Base-by-base conservation (phyloP, 2,797 vertebrate genomes). In the Crenuchus spilurus region DNA sequence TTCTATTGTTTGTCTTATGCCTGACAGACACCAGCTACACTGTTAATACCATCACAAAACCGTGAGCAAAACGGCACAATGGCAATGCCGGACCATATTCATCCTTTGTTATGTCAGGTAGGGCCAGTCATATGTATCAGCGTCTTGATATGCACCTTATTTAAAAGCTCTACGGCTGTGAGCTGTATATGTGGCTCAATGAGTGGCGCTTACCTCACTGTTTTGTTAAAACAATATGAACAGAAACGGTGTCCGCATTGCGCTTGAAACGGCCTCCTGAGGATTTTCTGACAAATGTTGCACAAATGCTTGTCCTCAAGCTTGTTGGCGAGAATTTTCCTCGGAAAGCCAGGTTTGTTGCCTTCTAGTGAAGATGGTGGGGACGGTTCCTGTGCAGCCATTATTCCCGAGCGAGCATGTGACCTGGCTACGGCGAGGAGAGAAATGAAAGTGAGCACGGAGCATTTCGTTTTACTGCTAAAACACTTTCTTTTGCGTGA, bases 191-290 rank as follows among this genome's bases (percentile, higher is more conserved):
- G 79, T n/a, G 9, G 42, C 39, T 61, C 37, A 4, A 14, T 33
- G 60, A 68, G 63, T 54, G 68, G 48, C 60, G 84, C 92, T 91
- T 88, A 99, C 97, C 97, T 97, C 82, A 98, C 94, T 10, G 94
- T 94, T 84, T 91, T 94, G 87, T 92, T 93, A 78, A 98, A 93
- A 68, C 97, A 99, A 80, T 89, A 95, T 1, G 92, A 95, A 67
- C 97, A 99, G 84, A 96, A 99, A 62, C 97, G 96, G 76, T 99
- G 97, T 10, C 97, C 97, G 0, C 97, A 99, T 80, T 97, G 96
- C 0, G 96, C 97, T 84, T 99, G 97, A 77, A 95, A 85, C 0
- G 97, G 97, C 81, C 95, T 90, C 52, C 97, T 88, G 63, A 99
- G 71, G n/a, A 99, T 91, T 60, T 97, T 96, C 87, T 88, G 91